Percentiles rank a stretch among this genome's conserved stretches.
phyloP scores from a whole-genome alignment of 2,113 vertebrate genomes.

The Melanerpes aurifrons region DNA sequence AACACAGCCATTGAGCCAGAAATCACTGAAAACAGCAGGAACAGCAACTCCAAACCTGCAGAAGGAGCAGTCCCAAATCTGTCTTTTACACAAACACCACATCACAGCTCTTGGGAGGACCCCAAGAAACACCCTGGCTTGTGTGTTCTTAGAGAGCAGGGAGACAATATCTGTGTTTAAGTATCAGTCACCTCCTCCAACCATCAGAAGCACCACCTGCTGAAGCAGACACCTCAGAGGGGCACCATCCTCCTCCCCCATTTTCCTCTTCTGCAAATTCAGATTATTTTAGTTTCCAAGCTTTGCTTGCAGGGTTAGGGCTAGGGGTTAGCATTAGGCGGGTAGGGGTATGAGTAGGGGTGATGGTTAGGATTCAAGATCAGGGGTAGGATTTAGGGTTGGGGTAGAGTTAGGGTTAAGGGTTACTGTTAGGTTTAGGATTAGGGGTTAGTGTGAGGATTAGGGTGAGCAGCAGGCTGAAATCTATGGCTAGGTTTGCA shows the following conservation, averaged over 20 bases:
- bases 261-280: neutral
- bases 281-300: neutral
- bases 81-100: neutral
- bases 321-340: no score
- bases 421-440: no score
- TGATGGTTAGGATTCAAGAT: no score
- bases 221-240: neutral
- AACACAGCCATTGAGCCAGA: neutral
- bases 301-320: neutral
- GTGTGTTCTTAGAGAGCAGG: neutral
- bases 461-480: no score
- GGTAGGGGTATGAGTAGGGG: no score
- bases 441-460: no score
- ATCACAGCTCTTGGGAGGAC: neutral
- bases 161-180: neutral
- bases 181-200: neutral
- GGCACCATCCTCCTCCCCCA: neutral
- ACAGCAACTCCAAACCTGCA: neutral
- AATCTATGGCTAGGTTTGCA: no score
- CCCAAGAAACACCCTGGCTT: neutral
- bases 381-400: no score
- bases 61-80: neutral
- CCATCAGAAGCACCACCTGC: neutral
- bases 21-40: neutral
- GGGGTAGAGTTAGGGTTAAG: no score